These are phyloP conservation scores for Coleophora deauratella DNA, from an alignment of 2,888 invertebrate genomes.

Conservation along the genomic window DNA sequence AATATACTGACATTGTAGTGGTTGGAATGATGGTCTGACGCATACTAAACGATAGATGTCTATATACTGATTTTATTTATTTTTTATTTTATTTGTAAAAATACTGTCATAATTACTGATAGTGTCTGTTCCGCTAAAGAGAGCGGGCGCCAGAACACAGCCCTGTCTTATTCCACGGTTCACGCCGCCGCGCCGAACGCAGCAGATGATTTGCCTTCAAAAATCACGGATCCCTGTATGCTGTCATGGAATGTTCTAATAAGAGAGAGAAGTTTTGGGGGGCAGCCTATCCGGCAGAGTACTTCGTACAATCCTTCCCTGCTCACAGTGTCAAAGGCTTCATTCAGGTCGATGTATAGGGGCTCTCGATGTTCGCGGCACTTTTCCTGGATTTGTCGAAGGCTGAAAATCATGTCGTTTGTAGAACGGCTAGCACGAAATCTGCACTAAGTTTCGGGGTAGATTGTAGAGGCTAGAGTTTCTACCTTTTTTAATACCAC, in stretches of 20 bases:
- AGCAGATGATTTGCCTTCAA: background rate
- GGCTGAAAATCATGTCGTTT: background rate
- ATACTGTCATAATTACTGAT: no score
- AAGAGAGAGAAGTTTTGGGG: slow-evolving; percentile 1
- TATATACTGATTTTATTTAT: no score
- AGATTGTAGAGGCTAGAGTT: background rate
- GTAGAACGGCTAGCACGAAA: background rate
- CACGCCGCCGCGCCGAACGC: slow-evolving; percentile 3
- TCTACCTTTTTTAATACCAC: background rate
- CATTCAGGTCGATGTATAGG: slow-evolving; percentile 3
- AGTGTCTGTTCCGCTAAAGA: no score
- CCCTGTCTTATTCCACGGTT: slow-evolving; percentile 2
- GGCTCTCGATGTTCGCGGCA: background rate
- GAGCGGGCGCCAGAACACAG: background rate
- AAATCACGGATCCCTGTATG: slow-evolving; percentile 1
- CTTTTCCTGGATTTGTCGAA: slow-evolving; percentile 3
- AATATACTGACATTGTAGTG: no score
- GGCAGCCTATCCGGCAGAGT: slow-evolving; percentile 1
- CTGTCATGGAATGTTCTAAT: slow-evolving; percentile 3
- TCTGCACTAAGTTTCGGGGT: background rate
- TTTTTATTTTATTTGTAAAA: no score
- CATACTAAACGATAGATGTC: no score
- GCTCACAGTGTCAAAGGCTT: slow-evolving; percentile 3
- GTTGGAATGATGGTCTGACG: no score
- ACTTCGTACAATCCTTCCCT: background rate